These are phyloP conservation scores for Nesospiza acunhae DNA, from an alignment of 2,113 vertebrate genomes.

Conservation along the genomic window DNA sequence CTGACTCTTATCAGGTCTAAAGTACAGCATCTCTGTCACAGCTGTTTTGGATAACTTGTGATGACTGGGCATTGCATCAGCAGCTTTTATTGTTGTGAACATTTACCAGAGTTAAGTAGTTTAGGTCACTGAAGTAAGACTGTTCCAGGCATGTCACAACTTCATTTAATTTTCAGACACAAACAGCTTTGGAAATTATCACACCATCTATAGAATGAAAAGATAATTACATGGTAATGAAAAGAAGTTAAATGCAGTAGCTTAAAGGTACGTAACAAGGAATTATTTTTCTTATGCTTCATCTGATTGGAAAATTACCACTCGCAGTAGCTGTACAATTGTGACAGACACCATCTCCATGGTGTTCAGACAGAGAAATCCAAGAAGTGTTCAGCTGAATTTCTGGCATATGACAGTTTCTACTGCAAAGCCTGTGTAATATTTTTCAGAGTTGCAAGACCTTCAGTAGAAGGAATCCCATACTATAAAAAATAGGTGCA, in stretches of 20 bases:
- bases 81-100: neutral
- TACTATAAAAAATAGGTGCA: neutral
- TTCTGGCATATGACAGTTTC: neutral
- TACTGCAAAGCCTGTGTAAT: neutral
- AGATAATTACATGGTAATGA: slow-evolving; percentile 45
- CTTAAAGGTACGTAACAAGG: slow-evolving; percentile 11
- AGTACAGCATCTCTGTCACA: neutral
- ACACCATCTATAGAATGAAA: neutral
- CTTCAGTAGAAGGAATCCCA: neutral
- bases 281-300: slow-evolving; percentile 37
- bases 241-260: slow-evolving; percentile 51
- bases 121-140: neutral
- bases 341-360: neutral
- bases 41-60: neutral
- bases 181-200: neutral
- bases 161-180: slow-evolving; percentile 19
- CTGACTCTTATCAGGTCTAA: neutral
- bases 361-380: neutral
- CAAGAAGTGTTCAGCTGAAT: neutral
- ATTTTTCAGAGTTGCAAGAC: neutral
- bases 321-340: neutral
- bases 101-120: neutral
- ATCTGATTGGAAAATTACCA: slow-evolving; percentile 26
- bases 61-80: neutral
- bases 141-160: slow-evolving; percentile 2